A percentile compares a stretch with the other conserved stretches of the same genome.
phyloP scores from a whole-genome alignment of 2,888 invertebrate species.

The Julus scandinavius region DNA sequence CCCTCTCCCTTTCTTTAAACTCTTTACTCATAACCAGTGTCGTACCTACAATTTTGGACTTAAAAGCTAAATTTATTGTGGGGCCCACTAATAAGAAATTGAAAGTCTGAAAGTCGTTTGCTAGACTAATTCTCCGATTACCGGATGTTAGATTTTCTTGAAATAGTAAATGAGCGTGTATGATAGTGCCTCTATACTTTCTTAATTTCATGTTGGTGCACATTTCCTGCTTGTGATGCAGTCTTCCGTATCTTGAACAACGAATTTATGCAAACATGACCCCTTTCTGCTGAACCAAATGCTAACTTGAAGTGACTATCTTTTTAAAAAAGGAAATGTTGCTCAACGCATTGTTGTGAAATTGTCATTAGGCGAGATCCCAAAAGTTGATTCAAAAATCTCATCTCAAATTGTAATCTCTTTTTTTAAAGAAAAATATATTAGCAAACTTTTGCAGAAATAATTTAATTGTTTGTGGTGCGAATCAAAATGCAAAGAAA shows the following conservation, averaged over 20 bases:
- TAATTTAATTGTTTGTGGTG: conserved; percentile 6
- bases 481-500: background rate
- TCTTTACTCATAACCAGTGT: too few species aligned
- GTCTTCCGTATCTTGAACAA: conserved; percentile 5
- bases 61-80: too few species aligned
- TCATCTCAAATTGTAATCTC: background rate
- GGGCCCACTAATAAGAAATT: too few species aligned
- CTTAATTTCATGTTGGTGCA: background rate
- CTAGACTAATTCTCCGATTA: background rate
- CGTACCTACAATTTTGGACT: too few species aligned
- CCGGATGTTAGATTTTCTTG: background rate
- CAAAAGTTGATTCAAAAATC: background rate
- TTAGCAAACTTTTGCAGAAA: background rate
- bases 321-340: background rate
- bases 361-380: background rate
- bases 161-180: background rate
- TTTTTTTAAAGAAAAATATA: background rate
- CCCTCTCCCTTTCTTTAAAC: too few species aligned
- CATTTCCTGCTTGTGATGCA: background rate
- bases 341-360: background rate
- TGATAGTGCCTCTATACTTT: background rate
- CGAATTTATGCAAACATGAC: conserved; percentile 13
- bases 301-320: background rate
- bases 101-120: background rate
- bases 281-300: background rate